A percentile compares a stretch with the other conserved stretches of the same genome.
These are phyloP conservation scores for Indicator maculatus DNA, from an alignment of 2,113 vertebrate genomes.

Conservation along the genomic window DNA sequence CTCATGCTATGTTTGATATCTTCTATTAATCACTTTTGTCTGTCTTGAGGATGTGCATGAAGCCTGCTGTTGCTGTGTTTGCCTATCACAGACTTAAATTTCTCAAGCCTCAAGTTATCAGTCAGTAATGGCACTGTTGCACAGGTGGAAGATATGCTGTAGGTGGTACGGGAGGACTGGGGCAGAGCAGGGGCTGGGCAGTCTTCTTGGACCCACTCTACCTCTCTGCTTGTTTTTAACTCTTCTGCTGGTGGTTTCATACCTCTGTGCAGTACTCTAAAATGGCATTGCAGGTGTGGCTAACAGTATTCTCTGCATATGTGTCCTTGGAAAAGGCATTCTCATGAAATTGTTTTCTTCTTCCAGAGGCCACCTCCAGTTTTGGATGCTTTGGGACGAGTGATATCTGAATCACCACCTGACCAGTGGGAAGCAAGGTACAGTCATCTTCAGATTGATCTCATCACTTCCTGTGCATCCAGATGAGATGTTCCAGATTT, in stretches of 20 bases:
- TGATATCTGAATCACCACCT: conserved; percentile 94
- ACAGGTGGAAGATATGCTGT: neutral
- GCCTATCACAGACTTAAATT: neutral
- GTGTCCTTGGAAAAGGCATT: neutral
- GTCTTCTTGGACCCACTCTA: neutral
- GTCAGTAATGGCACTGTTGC: neutral
- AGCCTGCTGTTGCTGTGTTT: neutral
- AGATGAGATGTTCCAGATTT: neutral
- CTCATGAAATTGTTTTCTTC: neutral
- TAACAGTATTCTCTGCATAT: neutral
- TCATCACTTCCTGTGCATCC: neutral
- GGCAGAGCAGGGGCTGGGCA: neutral
- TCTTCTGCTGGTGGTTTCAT: neutral
- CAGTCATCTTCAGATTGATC: neutral
- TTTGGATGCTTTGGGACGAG: conserved; percentile 92
- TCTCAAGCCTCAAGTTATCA: neutral
- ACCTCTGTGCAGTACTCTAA: neutral
- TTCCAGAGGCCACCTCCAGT: conserved; percentile 92
- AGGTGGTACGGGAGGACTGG: neutral
- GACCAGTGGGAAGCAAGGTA: conserved; percentile 99
- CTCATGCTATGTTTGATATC: neutral
- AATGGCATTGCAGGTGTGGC: neutral
- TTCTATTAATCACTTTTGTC: neutral
- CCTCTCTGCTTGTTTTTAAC: neutral
- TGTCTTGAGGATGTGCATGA: neutral